Percentiles rank a stretch among this genome's conserved stretches.
Conservation (phyloP, 2,888 invertebrate species). For the Myathropa florea region DNA sequence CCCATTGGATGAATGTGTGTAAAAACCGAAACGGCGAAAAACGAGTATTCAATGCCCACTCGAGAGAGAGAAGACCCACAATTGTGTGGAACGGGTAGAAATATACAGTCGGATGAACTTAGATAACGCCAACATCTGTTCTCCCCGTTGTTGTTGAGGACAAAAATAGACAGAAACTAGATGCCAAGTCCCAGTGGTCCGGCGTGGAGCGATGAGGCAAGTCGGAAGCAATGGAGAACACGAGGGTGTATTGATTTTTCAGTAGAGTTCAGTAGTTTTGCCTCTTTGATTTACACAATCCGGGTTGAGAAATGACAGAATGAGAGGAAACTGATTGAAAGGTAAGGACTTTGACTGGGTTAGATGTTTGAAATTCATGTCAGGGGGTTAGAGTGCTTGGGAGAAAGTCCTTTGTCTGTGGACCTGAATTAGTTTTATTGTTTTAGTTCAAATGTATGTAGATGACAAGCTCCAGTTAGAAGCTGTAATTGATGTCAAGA, state of each 20-base stretch:
- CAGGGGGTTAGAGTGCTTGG: background rate
- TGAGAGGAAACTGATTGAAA: background rate
- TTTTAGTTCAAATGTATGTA: background rate
- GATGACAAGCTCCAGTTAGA: background rate
- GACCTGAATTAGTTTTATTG: background rate
- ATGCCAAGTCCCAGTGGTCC: background rate
- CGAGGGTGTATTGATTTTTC: background rate
- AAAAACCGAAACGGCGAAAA: slow-evolving; percentile 25
- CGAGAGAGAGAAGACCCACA: slow-evolving; percentile 34
- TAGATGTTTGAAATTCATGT: background rate
- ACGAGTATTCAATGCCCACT: slow-evolving; percentile 40
- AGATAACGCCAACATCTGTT: slow-evolving; percentile 21
- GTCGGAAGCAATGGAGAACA: too few relatives aligned
- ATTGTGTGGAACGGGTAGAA: slow-evolving; percentile 15
- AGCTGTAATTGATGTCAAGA: background rate
- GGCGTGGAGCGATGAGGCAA: background rate
- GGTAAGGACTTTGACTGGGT: background rate
- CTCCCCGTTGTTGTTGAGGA: background rate
- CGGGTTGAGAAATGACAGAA: background rate
- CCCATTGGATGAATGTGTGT: background rate
- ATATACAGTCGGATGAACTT: slow-evolving; percentile 52
- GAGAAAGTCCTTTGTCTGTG: background rate
- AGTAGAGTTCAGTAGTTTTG: background rate
- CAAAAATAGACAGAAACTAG: background rate
- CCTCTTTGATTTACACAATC: background rate